These are phyloP conservation scores for Sebastes taczanowskii DNA, from an alignment of 2,797 vertebrate species.

Conservation along the genomic window DNA sequence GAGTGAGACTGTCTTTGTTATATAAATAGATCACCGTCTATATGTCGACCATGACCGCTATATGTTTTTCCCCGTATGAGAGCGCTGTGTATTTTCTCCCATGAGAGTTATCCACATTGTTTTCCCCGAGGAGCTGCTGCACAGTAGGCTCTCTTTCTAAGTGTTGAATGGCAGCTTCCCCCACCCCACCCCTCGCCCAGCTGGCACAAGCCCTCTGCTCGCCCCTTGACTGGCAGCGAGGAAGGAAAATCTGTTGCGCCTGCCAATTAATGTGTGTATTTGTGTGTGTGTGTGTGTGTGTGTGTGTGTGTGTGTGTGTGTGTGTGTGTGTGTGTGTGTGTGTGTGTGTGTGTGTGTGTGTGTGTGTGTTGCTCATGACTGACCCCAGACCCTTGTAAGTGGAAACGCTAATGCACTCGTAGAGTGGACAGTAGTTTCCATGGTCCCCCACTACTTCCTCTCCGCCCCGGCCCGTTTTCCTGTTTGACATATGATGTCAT, in stretches of 20 bases:
- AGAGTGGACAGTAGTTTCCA: slow-evolving; percentile 63
- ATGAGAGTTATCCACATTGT: neutral
- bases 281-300: neutral
- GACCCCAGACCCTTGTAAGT: slow-evolving; percentile 24
- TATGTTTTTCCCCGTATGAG: neutral
- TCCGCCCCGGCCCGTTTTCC: slow-evolving; percentile 77
- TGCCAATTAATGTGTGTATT: slow-evolving; percentile 23
- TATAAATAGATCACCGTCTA: slow-evolving; percentile 32
- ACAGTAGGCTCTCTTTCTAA: slow-evolving; percentile 6
- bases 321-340: neutral
- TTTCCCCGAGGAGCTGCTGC: neutral
- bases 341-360: slow-evolving; percentile 7
- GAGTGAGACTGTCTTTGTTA: slow-evolving; percentile 11
- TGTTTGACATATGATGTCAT: slow-evolving; percentile 82
- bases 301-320: slow-evolving; percentile 8
- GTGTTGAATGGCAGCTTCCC: slow-evolving; percentile 19
- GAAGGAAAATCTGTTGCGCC: slow-evolving; percentile 47
- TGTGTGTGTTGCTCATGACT: slow-evolving; percentile 3
- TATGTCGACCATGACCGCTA: neutral
- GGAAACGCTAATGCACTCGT: slow-evolving; percentile 31
- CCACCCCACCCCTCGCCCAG: neutral
- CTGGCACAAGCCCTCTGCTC: slow-evolving; percentile 11
- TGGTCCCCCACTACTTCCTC: slow-evolving; percentile 76
- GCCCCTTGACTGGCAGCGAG: slow-evolving; percentile 36
- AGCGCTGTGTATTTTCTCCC: neutral